Evolutionary conservation across 2,113 vertebrate species (phyloP).

Genomic region (Columbina picui): DNA sequence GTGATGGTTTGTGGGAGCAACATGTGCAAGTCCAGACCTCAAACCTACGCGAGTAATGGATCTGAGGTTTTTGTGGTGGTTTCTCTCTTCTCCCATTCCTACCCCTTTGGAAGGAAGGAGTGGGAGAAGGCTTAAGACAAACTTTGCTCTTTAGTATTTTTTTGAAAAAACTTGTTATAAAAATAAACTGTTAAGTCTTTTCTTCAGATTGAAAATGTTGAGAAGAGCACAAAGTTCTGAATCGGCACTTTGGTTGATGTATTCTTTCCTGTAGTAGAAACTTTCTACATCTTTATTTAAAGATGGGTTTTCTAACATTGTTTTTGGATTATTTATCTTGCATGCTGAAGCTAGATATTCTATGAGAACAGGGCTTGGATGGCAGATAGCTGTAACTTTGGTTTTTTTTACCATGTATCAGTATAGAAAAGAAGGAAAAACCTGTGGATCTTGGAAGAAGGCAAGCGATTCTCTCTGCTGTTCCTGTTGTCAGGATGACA

Average conservation of each 20-base stretch:
- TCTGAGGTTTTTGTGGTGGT: not conserved
- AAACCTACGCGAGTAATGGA: not conserved
- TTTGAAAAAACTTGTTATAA: not conserved
- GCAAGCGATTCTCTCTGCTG: not conserved
- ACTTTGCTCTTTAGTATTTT: not conserved
- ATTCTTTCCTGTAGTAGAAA: not conserved
- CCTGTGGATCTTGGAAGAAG: not conserved
- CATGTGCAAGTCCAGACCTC: not conserved
- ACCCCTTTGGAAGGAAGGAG: not conserved
- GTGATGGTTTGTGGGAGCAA: not conserved
- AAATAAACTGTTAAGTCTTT: not conserved
- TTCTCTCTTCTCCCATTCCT: not conserved
- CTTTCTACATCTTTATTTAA: not conserved
- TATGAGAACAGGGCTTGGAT: not conserved
- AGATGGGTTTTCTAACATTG: not conserved
- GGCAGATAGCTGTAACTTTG: not conserved
- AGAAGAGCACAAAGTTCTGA: not conserved
- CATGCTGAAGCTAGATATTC: not conserved
- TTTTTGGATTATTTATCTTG: not conserved
- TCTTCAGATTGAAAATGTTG: not conserved
- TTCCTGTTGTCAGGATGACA: not conserved
- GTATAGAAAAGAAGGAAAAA: not conserved
- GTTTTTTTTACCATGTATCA: fast-evolving
- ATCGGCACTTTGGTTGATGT: not conserved
- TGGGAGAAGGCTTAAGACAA: not conserved